phyloP scores from a whole-genome alignment of 1,140 invertebrate species.

The Drosophila bipectinata region DNA sequence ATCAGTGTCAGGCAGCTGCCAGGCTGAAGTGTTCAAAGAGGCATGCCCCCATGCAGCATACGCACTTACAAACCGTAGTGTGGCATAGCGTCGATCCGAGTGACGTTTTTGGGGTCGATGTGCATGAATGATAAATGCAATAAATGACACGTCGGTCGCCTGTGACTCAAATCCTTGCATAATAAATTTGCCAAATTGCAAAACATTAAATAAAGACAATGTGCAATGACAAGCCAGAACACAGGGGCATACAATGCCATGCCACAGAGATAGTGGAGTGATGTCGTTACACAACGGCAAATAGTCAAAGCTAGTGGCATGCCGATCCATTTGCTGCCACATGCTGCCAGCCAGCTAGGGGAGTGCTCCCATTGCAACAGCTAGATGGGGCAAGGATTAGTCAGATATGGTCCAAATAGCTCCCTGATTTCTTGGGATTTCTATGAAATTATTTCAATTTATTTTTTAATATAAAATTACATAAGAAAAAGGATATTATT shows the following conservation, averaged over 20 bases:
- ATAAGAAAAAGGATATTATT: too few species aligned
- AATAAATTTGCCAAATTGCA: slow-evolving; percentile 82
- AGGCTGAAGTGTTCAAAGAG: slow-evolving; percentile 40
- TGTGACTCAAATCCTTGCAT: slow-evolving; percentile 75
- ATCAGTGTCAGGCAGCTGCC: slow-evolving; percentile 73
- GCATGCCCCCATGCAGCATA: not conserved
- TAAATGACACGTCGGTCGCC: slow-evolving; percentile 71
- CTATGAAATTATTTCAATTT: too few species aligned
- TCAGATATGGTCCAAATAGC: too few species aligned
- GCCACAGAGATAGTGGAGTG: slow-evolving; percentile 16
- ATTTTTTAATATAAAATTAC: too few species aligned
- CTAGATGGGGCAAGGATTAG: too few species aligned
- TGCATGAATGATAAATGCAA: slow-evolving; percentile 73
- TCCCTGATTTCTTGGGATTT: too few species aligned
- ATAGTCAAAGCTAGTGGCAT: slow-evolving; percentile 20
- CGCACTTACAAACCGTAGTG: not conserved
- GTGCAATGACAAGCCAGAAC: slow-evolving; percentile 66
- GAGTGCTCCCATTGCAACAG: not conserved
- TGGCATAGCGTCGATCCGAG: not conserved
- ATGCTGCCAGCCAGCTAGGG: not conserved
- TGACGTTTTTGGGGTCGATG: slow-evolving; percentile 35
- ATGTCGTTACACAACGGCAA: slow-evolving; percentile 27
- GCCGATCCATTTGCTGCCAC: slow-evolving; percentile 26
- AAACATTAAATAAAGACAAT: slow-evolving; percentile 81
- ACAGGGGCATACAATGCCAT: slow-evolving; percentile 7